A percentile compares a stretch with the other conserved stretches of the same genome.
Evolutionary conservation across 2,888 invertebrate genomes (phyloP).

Genomic region (Drosophila niveifrons): DNA sequence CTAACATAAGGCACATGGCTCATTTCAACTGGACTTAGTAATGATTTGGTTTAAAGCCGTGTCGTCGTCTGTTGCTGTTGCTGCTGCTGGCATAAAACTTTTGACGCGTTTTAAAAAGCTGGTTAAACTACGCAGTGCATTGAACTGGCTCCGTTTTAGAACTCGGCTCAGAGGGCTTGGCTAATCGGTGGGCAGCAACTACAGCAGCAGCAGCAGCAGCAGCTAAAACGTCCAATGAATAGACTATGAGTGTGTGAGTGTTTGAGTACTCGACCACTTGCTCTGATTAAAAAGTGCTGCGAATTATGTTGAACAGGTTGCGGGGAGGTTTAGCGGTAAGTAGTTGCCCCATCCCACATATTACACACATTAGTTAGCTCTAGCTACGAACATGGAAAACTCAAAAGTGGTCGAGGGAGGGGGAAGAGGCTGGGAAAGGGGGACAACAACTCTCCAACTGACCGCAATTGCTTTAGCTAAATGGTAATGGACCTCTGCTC

Average conservation of each 20-base stretch:
- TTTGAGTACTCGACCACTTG: slow-evolving; percentile 42
- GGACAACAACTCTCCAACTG: slow-evolving; percentile 24
- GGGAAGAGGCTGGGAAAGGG: not conserved
- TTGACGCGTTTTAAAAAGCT: slow-evolving; percentile 48
- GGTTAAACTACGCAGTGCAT: slow-evolving; percentile 55
- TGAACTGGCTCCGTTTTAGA: slow-evolving; percentile 52
- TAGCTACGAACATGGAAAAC: slow-evolving; percentile 16
- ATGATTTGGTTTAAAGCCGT: slow-evolving; percentile 65
- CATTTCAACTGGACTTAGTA: slow-evolving; percentile 64
- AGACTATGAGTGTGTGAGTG: slow-evolving; percentile 25
- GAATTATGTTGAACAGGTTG: slow-evolving; percentile 52
- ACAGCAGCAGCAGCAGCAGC: slow-evolving; percentile 45
- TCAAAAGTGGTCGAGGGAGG: not conserved
- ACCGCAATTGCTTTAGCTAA: slow-evolving; percentile 47
- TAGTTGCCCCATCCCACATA: slow-evolving; percentile 35
- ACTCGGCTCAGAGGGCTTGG: slow-evolving; percentile 17
- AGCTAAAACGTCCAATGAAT: slow-evolving; percentile 32
- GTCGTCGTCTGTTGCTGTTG: slow-evolving; percentile 23
- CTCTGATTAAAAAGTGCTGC: slow-evolving; percentile 60
- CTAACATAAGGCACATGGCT: slow-evolving; percentile 37
- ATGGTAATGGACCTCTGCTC: slow-evolving; percentile 29
- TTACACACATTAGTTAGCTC: not conserved
- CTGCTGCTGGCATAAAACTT: slow-evolving; percentile 54
- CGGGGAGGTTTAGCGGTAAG: not conserved
- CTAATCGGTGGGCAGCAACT: slow-evolving; percentile 66